Base-by-base conservation (phyloP, 2,797 vertebrate genomes). In the Coccyzus lansbergi region DNA sequence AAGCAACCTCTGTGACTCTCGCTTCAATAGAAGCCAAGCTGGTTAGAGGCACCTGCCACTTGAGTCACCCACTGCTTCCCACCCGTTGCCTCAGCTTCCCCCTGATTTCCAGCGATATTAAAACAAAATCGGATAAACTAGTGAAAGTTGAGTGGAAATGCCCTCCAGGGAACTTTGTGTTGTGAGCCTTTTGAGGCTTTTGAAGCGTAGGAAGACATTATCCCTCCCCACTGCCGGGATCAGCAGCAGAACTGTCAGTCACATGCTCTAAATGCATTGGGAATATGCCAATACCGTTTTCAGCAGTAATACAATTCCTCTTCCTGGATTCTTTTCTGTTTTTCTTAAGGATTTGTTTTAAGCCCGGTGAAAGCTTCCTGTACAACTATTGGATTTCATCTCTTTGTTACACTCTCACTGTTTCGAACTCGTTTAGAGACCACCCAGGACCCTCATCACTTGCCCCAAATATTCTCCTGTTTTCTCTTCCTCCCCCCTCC, bases 301-400 rank as follows among this genome's bases (percentile, higher is more conserved):
- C 95, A 90, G 94, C 80, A 85, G 96, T 90, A 97, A 97, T 86
- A 92, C 86, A 95, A 97, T 92, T 95, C 96, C 93, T 87, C 78
- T 84, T 90, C 94, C 94, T 67, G 89, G 94, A 93, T 82, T 59
- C 93, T 88, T 90, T 69, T 83, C 93, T 96, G 90, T 93, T 95
- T 96, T 96, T 90, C 92, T 96, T 93, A 90, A 53, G 78, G 96
- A 95, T 95, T 96, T 95, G 92, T 83, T 93, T 94, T 88, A 93
- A 97, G 93, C 92, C 93, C 31, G 81, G 76, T 40, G 83, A 93
- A 92, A 94, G 95, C 95, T 97, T 97, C 96, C 94, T 96, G 88
- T 69, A 21, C 93, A 93, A 86, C 78, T 79, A 87, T 96, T 94
- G 93, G 85, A 44, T 97, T 96, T 97, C 96, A 83, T 69, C 92